These are phyloP conservation scores for Saccostrea cuccullata DNA, from an alignment of 1,140 invertebrate species.

Conservation along the genomic window DNA sequence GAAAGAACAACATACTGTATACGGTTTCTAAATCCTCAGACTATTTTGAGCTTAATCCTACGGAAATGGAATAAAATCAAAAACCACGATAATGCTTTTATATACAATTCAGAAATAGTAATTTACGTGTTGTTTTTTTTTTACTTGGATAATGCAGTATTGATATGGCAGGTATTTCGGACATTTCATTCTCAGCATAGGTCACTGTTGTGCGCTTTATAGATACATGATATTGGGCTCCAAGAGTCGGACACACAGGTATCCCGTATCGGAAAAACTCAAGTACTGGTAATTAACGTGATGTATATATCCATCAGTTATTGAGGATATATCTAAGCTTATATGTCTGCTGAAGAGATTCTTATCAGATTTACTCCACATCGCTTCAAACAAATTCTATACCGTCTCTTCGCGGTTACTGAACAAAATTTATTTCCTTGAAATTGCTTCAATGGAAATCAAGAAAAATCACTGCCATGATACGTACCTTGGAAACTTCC, in stretches of 20 bases:
- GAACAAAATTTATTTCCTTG: background rate
- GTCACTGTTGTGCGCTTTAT: no score
- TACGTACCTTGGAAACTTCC: slow-evolving; percentile 11
- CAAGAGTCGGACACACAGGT: background rate
- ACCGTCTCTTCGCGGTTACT: background rate
- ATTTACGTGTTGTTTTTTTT: no score
- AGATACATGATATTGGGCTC: background rate
- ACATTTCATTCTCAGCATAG: no score
- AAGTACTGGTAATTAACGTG: slow-evolving; percentile 18
- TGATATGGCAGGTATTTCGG: no score
- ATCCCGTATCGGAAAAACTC: background rate
- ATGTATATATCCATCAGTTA: slow-evolving; percentile 21
- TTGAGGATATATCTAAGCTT: slow-evolving; percentile 7
- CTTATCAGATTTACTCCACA: slow-evolving; percentile 16
- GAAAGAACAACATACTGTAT: no score
- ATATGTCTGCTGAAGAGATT: background rate
- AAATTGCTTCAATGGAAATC: background rate
- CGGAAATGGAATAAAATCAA: no score
- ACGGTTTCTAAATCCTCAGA: no score
- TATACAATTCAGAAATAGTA: no score
- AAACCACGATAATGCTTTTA: no score
- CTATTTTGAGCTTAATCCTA: no score
- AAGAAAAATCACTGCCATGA: background rate
- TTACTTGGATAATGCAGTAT: no score
- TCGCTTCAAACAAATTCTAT: slow-evolving; percentile 24